phyloP scores from a whole-genome alignment of 2,888 invertebrate genomes.

The Caenorhabditis sulstoni region DNA sequence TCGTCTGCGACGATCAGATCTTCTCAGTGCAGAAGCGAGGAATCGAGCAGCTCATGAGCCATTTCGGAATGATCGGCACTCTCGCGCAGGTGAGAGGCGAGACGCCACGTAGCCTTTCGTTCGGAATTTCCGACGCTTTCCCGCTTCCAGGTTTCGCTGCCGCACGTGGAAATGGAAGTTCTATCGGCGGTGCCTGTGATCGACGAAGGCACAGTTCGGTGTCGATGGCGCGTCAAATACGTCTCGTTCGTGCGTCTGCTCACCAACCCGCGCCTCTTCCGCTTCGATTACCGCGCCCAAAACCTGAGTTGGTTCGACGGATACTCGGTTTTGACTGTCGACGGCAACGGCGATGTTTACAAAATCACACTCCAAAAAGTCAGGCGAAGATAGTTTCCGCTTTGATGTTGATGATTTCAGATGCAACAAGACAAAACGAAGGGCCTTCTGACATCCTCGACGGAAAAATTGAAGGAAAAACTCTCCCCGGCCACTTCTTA shows the following conservation, averaged over 20 bases:
- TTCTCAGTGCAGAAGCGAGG: conserved; percentile 69
- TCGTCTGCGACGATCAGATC: conserved; percentile 77
- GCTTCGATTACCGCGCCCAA: conserved; percentile 63
- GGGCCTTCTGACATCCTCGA: conserved; percentile 38
- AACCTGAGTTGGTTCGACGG: conserved; percentile 78
- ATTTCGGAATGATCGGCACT: conserved; percentile 72
- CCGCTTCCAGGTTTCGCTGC: conserved; percentile 56
- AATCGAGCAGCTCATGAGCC: conserved; percentile 68
- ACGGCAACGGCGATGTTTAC: conserved; percentile 78
- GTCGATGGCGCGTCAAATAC: conserved; percentile 78
- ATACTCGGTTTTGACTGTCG: conserved; percentile 75
- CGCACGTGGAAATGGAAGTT: conserved; percentile 75
- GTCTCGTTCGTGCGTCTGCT: conserved; percentile 64
- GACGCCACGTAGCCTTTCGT: too few relatives aligned
- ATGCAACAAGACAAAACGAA: conserved; percentile 52
- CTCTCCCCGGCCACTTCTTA: conserved; percentile 35
- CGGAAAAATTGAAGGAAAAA: conserved; percentile 58
- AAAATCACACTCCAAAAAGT: conserved; percentile 72
- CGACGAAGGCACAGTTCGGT: conserved; percentile 79
- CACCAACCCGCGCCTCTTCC: conserved; percentile 65
- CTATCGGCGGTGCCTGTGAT: conserved; percentile 69
- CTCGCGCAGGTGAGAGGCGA: conserved; percentile 59
- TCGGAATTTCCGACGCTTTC: background rate
- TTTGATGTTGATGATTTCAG: conserved; percentile 24
- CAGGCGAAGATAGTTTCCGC: background rate